Base-by-base conservation (phyloP, 2,888 invertebrate genomes). In the Adelognathus sp. region DNA sequence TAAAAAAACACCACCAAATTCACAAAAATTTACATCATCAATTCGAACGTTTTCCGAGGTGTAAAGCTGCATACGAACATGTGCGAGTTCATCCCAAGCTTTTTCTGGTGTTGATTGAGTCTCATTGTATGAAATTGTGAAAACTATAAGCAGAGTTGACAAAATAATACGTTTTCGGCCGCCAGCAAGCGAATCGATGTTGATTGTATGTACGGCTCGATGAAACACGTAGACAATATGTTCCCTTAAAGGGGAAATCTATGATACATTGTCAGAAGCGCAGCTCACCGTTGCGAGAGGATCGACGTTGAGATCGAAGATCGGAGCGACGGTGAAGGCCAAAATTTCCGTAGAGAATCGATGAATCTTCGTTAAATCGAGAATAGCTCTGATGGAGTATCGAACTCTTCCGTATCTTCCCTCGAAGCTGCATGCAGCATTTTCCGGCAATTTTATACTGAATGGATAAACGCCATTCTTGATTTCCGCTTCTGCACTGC, bases 311-410 rank as follows among this genome's bases (percentile, higher is more conserved):
- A 93, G 89, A 85, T 93, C 92, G 67, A 92, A 87, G 67, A 91
- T 82, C 14, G 92, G 89, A 60, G 92, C 91, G 4, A 93, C 90
- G 16, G 92, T 92, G 85, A 93, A 93, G 29, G 93, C 92, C 76
- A 92, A 87, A 58, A 83, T 82, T 63, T 85, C 83, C 61, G 84
- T 83, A 58, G 84, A 83, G 72, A 85, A 77, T 63, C 77, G 76
- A 75, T 81, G 75, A 70, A 83, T 75, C 60, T 81, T 79, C 50
- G 81, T 83, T 67, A 87, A 72, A 80, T 92, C 92, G 63, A 93
- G 88, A 58, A 88, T 89, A 21, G 91, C 92, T 78, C 90, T 90
- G 60, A 92, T 88, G 44, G 88, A 88, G 86, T 93, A 93, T 33
- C 92, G 89, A 6, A 93, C 90, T 76, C 90, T 87, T n/a, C 93